phyloP scores from a whole-genome alignment of 2,888 invertebrate species.

The Scrobipalpa atriplicella region DNA sequence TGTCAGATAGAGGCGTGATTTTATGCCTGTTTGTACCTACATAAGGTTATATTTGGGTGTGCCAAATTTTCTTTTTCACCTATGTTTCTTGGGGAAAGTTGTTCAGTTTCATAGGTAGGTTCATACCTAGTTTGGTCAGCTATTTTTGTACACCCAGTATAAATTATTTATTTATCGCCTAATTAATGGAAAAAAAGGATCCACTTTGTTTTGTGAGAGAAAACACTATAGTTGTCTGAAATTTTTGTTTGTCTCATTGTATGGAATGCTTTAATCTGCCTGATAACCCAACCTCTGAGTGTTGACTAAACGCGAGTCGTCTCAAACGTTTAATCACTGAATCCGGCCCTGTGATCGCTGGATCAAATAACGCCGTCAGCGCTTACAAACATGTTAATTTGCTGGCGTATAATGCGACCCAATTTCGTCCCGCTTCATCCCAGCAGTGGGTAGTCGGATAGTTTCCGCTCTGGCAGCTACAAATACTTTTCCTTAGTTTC shows the following conservation, averaged over 20 bases:
- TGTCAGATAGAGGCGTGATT: too few relatives aligned
- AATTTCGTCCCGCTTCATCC: conserved; percentile 55
- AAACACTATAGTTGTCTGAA: not conserved
- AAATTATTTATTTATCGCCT: too few relatives aligned
- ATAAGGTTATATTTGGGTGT: too few relatives aligned
- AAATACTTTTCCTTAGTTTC: conserved; percentile 80
- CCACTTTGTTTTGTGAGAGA: too few relatives aligned
- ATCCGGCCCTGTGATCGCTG: conserved; percentile 23
- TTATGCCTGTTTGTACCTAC: too few relatives aligned
- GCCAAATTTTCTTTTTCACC: too few relatives aligned
- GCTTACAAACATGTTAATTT: conserved; percentile 65
- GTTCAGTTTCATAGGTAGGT: too few relatives aligned
- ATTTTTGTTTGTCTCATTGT: not conserved
- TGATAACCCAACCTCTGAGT: not conserved
- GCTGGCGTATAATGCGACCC: conserved; percentile 62
- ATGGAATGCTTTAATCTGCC: conserved; percentile 3
- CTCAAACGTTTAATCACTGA: conserved; percentile 21
- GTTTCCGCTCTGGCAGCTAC: conserved; percentile 70
- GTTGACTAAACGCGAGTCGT: not conserved
- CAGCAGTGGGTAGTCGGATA: conserved; percentile 40
- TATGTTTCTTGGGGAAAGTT: too few relatives aligned
- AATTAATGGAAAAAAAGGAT: too few relatives aligned
- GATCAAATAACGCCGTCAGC: conserved; percentile 39
- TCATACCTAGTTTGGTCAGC: too few relatives aligned
- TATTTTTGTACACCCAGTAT: too few relatives aligned